Conservation (phyloP, 2,797 vertebrate species). For the Anomalospiza imberbis region DNA sequence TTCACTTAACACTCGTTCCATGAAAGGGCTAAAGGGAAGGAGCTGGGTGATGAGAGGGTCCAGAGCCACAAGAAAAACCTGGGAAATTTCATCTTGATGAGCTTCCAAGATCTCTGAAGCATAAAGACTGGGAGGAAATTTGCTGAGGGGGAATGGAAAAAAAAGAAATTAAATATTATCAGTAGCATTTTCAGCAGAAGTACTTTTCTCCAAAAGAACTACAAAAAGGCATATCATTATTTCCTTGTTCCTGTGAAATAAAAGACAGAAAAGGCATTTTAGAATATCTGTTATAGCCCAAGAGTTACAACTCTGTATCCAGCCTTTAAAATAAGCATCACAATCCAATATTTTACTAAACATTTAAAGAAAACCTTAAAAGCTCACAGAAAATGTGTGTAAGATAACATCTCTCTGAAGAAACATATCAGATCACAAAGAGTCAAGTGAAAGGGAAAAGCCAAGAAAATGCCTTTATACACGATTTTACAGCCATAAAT, state of each 20-base stretch:
- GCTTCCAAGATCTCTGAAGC: slow-evolving; percentile 69
- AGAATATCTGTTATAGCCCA: background rate
- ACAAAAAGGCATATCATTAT: background rate
- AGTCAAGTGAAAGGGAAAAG: background rate
- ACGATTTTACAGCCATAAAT: background rate
- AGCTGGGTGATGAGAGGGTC: slow-evolving; percentile 85
- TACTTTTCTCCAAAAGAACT: background rate
- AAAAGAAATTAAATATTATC: background rate
- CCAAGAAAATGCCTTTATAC: background rate
- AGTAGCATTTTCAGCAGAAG: background rate
- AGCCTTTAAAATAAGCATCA: background rate
- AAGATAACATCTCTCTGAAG: background rate
- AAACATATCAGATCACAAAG: background rate
- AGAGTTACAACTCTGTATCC: background rate
- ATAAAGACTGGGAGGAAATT: slow-evolving; percentile 84
- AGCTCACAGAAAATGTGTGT: background rate
- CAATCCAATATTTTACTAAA: background rate
- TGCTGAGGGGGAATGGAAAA: slow-evolving; percentile 68
- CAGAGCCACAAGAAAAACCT: slow-evolving; percentile 82
- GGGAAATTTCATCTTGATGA: slow-evolving; percentile 82
- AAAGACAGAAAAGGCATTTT: background rate
- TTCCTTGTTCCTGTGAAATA: background rate
- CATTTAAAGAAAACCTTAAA: background rate
- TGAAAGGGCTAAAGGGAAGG: slow-evolving; percentile 80
- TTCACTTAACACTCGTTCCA: slow-evolving; percentile 80